A percentile compares a stretch with the other conserved stretches of the same genome.
Evolutionary conservation across 2,888 invertebrate species (phyloP).

Genomic region (Corbicula japonica): DNA sequence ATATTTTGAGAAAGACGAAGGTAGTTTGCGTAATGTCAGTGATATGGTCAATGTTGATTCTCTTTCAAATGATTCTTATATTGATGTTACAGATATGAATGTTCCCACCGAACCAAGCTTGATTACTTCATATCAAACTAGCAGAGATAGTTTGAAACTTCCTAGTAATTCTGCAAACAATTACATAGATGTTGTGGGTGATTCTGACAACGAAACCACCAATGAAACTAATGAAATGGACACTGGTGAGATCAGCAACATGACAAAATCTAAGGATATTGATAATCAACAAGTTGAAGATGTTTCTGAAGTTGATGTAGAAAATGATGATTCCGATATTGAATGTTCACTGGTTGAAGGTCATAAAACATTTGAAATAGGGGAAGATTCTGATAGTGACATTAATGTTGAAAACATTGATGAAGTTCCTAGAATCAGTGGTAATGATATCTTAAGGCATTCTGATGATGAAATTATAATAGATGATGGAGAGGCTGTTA

Average conservation of each 20-base stretch:
- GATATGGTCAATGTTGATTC: constrained; percentile 54
- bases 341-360: constrained; percentile 41
- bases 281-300: constrained; percentile 2
- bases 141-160: constrained; percentile 5
- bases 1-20: too few species aligned
- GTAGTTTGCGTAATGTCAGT: background rate
- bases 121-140: constrained; percentile 10
- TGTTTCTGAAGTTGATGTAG: constrained; percentile 22
- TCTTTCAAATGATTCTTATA: constrained; percentile 50
- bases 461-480: constrained; percentile 51
- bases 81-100: constrained; percentile 35
- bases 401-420: constrained; percentile 9
- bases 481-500: constrained; percentile 3
- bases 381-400: constrained; percentile 25
- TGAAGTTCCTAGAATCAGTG: constrained; percentile 1
- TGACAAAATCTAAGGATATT: background rate
- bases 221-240: background rate
- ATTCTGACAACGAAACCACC: constrained; percentile 38
- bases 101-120: background rate
- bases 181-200: constrained; percentile 37
- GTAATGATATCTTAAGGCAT: constrained; percentile 8
- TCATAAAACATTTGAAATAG: constrained; percentile 29
- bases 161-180: background rate
- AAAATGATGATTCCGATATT: constrained; percentile 36
- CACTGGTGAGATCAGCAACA: background rate